Conservation (phyloP, 1,140 invertebrate genomes). For the Penaeus indicus region DNA sequence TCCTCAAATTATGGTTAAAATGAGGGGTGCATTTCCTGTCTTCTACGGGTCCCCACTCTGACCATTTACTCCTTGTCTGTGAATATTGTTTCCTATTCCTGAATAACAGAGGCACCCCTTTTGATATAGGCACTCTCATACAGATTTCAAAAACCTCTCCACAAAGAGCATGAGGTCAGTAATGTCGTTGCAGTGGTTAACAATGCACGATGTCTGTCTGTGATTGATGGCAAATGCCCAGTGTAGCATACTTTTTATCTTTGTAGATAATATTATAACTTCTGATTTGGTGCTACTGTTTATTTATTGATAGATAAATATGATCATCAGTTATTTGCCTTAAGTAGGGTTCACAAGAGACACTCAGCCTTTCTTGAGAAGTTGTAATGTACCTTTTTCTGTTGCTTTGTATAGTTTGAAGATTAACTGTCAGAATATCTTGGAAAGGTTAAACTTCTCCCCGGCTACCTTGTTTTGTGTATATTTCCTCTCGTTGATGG, state of each 20-base stretch:
- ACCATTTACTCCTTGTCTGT: too few relatives aligned
- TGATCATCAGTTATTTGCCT: constrained; percentile 12
- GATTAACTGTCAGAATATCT: too few relatives aligned
- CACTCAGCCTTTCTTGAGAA: constrained; percentile 11
- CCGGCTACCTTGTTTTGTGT: background rate
- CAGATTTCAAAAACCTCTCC: too few relatives aligned
- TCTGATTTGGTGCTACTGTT: constrained; percentile 52
- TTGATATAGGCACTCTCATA: too few relatives aligned
- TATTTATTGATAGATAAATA: constrained; percentile 45
- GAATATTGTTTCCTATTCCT: too few relatives aligned
- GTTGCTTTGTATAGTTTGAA: constrained; percentile 15
- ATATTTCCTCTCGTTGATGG: constrained; percentile 5
- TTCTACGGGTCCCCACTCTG: too few relatives aligned
- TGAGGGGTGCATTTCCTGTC: too few relatives aligned
- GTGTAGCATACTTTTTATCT: constrained; percentile 27
- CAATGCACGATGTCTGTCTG: constrained; percentile 11
- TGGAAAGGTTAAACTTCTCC: background rate
- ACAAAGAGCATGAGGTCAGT: background rate
- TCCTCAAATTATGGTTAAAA: too few relatives aligned
- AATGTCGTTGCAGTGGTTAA: background rate
- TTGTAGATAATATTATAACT: constrained; percentile 33
- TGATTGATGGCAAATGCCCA: constrained; percentile 34
- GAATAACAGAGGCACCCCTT: too few relatives aligned
- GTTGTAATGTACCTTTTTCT: background rate
- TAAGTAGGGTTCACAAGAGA: constrained; percentile 5